Conservation (phyloP, 2,888 invertebrate species). For the Epistrophe grossulariae region DNA sequence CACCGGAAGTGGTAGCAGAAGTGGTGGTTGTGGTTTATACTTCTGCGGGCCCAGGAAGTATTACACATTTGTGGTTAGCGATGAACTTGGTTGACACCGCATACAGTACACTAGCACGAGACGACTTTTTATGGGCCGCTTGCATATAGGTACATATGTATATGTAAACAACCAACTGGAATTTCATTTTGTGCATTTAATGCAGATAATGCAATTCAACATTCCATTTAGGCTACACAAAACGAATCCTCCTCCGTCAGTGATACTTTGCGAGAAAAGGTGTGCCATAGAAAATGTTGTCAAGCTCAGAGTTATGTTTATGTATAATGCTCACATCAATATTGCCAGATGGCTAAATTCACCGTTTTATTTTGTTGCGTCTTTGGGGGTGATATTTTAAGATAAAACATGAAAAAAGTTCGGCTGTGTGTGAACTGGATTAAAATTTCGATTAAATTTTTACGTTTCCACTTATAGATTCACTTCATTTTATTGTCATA, state of each 20-base stretch:
- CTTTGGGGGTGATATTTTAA: too few relatives aligned
- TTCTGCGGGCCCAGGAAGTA: slow-evolving; percentile 65
- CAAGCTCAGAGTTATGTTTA: not conserved
- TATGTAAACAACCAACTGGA: slow-evolving; percentile 17
- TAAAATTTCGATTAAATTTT: too few relatives aligned
- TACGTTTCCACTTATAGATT: too few relatives aligned
- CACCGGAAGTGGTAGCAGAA: slow-evolving; percentile 57
- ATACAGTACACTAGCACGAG: slow-evolving; percentile 16
- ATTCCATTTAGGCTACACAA: slow-evolving; percentile 43
- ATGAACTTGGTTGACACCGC: slow-evolving; percentile 67
- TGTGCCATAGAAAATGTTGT: slow-evolving; percentile 24
- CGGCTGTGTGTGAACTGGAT: too few relatives aligned
- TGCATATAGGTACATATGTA: not conserved
- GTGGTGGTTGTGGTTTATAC: slow-evolving; percentile 62
- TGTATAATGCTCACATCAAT: not conserved
- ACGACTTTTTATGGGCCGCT: slow-evolving; percentile 50
- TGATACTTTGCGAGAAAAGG: slow-evolving; percentile 29
- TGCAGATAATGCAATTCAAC: slow-evolving; percentile 55
- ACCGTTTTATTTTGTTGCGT: not conserved
- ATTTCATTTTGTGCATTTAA: slow-evolving; percentile 66
- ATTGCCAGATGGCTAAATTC: slow-evolving; percentile 19
- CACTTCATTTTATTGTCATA: too few relatives aligned
- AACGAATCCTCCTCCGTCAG: slow-evolving; percentile 9
- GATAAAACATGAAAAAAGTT: too few relatives aligned
- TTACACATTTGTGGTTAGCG: slow-evolving; percentile 67